Evolutionary conservation across 2,797 vertebrate species (phyloP), one percentile per base, ranked within the genome.

Genomic region (Macrochelys suwanniensis): DNA sequence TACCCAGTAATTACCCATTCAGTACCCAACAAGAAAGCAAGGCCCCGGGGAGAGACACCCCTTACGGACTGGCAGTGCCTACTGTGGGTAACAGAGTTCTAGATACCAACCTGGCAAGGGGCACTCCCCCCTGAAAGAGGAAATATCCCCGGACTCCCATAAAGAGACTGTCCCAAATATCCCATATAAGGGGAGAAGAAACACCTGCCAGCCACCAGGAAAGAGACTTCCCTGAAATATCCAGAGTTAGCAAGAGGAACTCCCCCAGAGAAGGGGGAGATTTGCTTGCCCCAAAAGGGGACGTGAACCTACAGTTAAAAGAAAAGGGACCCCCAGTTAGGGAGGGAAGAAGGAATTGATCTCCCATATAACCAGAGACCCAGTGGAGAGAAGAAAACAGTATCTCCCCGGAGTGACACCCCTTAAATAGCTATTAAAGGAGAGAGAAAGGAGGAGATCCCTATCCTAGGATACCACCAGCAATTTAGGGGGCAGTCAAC

Each of bases 81-180:
- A 13, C 78, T 90, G 91, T 88, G 90, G 80, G 49, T 80, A 97
- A 95, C 95, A 80, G 86, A 91, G 92, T 94, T 96, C 96, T 82
- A 91, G 91, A 2, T 93, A 93, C 65, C 89, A 82, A 76, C 78
- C 65, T 94, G 89, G 68, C 82, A 68, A 37, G 10, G 65, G n/a
- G 19, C 17, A 37, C 17, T 7, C 17, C n/a, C 65, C 17, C 8
- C n/a, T 37, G 33, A 21, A 68, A 37, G 57, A 61, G n/a, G n/a
- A 37, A 68, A 21, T 68, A 68, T 37, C 65, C 17, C 19, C 8
- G 10, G n/a, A 68, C 19, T 68, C 19, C 19, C 19, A 68, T 37
- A 6, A 42, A 42, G 78, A 53, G 74, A 42, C 90, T 92, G 83
- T 81, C 89, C 94, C 89, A 82, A 0, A 65, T 86, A 94, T 50